Conservation (phyloP, 2,113 vertebrate genomes). For the Forbesichthys papilliferus region DNA sequence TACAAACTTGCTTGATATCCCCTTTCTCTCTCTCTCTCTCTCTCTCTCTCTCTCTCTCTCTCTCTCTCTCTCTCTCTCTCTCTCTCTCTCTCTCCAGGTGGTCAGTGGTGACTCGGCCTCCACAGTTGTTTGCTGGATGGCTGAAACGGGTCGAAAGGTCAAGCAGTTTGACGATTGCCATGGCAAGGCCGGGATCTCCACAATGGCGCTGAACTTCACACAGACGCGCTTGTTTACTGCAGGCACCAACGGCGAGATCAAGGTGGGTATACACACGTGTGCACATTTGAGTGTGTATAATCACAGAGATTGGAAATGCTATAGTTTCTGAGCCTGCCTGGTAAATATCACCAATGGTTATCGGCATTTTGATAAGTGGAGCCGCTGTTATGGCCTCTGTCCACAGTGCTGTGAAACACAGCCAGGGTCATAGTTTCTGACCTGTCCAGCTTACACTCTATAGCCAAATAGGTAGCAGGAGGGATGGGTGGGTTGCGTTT, state of each 20-base stretch:
- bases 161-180: conserved; percentile 82
- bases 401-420: neutral
- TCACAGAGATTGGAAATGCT: too few relatives aligned
- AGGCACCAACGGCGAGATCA: conserved; percentile 73
- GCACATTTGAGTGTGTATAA: neutral
- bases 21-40: neutral
- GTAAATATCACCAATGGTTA: too few relatives aligned
- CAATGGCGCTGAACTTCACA: conserved; percentile 76
- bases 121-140: conserved; percentile 80
- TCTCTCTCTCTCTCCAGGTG: conserved; percentile 63
- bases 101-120: conserved; percentile 80
- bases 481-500: neutral
- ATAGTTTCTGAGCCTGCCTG: too few relatives aligned
- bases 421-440: neutral
- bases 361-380: too few relatives aligned
- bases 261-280: conserved; percentile 60
- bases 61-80: conserved; percentile 7
- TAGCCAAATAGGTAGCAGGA: neutral
- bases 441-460: neutral
- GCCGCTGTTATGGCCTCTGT: neutral
- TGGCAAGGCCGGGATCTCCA: conserved; percentile 79
- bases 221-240: conserved; percentile 79
- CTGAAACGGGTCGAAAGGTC: conserved; percentile 85
- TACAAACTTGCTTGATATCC: conserved; percentile 38
- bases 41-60: neutral